Base-by-base conservation (phyloP, 35 echinoderm and acorn worm genomes). In the Chiridota heheva region DNA sequence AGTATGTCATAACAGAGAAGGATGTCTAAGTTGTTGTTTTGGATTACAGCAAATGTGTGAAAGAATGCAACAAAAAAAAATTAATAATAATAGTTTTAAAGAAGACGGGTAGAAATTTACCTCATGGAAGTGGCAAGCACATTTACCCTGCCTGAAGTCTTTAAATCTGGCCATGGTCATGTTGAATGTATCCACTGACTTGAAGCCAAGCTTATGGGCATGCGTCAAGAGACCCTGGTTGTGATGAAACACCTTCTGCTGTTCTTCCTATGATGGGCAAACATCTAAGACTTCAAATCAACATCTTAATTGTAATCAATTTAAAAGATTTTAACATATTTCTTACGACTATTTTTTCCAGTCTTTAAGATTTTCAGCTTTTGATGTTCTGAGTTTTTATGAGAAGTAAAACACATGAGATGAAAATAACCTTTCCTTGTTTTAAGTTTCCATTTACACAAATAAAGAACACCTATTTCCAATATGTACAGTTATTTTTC, bases 141-240 rank as follows among this genome's bases (percentile, higher is more conserved):
- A 97, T 63, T 85, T 97, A 25, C 94, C 94, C 25, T 87, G 82
- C 40, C 91, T 48, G 80, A 97, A 97, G 33, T 97, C 94, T 72
- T 43, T 87, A 56, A 91, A 97, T 74, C 94, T 78, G 6, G 94
- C 88, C 94, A 97, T 97, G 47, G 94, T 97, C 72, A 97, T 97
- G 81, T 91, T 97, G 79, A 97, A 91, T 35, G 94, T 97, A 31
- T 97, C 94, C 7, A 97, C 57, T 10, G 88, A 68, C n/a, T 76
- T 66, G 65, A 58, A 97, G 35, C 88, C 84, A 17, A 56, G 63
- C 15, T 45, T 60, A 29, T 59, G 26, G 1, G 94, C 94, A 87
- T 75, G 77, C 30, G 81, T 29, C 35, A 68, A 51, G 5, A 97
- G 78, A 29, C 89, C 94, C 30, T 69, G 84, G 68, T 97, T 97